phyloP scores from a whole-genome alignment of 53 echinoderm and acorn worm species.

The Crossaster papposus region DNA sequence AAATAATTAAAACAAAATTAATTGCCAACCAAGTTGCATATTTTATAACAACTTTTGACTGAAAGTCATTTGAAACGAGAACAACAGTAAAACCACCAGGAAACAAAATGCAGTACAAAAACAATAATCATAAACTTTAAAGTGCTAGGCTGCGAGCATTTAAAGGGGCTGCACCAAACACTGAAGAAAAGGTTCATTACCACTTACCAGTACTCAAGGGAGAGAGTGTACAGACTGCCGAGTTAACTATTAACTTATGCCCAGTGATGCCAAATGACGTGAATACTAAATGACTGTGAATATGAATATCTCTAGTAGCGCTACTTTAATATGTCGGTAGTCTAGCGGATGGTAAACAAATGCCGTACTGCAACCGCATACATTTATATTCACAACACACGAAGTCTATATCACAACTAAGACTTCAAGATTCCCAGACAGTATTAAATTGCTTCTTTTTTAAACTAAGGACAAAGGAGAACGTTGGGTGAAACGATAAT shows the following conservation, averaged over 20 bases:
- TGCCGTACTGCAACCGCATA: neutral
- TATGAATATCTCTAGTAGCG: neutral
- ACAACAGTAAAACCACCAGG: neutral
- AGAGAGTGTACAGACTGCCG: neutral
- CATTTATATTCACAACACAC: neutral
- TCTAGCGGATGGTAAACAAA: slow-evolving; percentile 22
- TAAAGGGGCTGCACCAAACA: neutral
- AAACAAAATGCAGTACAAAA: neutral
- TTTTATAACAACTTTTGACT: neutral
- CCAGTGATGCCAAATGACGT: neutral
- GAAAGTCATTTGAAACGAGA: neutral
- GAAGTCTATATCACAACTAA: neutral
- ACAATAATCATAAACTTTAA: neutral
- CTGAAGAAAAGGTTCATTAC: neutral
- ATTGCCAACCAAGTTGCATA: neutral
- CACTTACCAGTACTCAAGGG: neutral
- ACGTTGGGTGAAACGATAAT: neutral
- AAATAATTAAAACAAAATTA: too few species aligned
- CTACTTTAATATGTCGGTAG: neutral
- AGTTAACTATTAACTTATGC: slow-evolving; percentile 31
- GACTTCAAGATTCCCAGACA: slow-evolving; percentile 3
- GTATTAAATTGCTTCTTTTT: neutral
- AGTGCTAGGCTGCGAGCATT: neutral
- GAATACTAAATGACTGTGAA: slow-evolving; percentile 12
- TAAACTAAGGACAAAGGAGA: slow-evolving; percentile 15